Conservation (phyloP, 2,113 vertebrate species). For the Amblyopsis rosae region DNA sequence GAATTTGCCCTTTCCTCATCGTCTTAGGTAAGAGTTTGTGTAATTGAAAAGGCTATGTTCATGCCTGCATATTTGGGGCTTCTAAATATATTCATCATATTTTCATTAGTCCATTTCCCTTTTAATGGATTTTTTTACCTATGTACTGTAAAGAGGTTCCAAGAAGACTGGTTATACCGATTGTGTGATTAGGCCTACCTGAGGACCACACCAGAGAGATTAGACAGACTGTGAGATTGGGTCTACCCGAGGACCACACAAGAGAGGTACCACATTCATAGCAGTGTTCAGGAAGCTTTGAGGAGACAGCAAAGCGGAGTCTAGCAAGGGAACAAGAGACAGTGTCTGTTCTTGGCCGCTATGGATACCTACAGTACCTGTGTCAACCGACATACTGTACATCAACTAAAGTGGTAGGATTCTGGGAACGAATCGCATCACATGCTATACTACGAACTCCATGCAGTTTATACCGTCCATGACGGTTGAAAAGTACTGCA, state of each 20-base stretch:
- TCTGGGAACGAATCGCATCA: conserved; percentile 15
- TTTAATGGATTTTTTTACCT: conserved; percentile 30
- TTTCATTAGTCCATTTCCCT: conserved; percentile 43
- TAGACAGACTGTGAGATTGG: conserved; percentile 14
- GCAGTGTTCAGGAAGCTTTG: conserved; percentile 38
- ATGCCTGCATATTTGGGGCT: conserved; percentile 20
- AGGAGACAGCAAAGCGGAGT: background rate
- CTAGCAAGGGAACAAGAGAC: conserved; percentile 11
- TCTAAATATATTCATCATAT: conserved; percentile 12
- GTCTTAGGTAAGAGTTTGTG: conserved; percentile 25
- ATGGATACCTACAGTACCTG: conserved; percentile 30
- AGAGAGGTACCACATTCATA: conserved; percentile 35
- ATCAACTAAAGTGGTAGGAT: conserved; percentile 35
- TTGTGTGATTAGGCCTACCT: conserved; percentile 23
- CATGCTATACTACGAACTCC: conserved; percentile 13
- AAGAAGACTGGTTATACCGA: conserved; percentile 13
- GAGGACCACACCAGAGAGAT: conserved; percentile 22
- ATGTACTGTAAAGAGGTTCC: conserved; percentile 24
- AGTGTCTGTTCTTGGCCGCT: conserved; percentile 44
- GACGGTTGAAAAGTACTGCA: background rate
- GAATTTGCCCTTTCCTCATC: conserved; percentile 19
- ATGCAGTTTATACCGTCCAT: background rate
- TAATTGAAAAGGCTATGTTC: conserved; percentile 28
- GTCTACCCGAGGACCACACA: conserved; percentile 11
- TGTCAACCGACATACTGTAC: conserved; percentile 8